These are phyloP conservation scores for Hylaeus anthracinus DNA, from an alignment of 1,140 invertebrate species.

Conservation along the genomic window DNA sequence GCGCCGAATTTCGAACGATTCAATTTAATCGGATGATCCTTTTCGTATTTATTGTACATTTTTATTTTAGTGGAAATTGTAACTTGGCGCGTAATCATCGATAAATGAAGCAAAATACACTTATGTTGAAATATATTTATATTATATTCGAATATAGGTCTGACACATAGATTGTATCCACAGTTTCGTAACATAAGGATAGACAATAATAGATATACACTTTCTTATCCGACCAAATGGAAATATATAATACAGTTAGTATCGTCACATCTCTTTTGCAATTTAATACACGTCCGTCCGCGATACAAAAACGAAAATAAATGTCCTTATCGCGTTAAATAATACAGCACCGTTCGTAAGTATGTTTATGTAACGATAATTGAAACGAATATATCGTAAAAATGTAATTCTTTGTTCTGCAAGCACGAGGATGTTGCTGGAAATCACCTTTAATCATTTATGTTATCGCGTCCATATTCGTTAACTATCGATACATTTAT, in stretches of 20 bases:
- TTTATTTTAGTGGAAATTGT: neutral
- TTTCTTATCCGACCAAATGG: constrained; percentile 39
- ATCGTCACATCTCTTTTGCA: constrained; percentile 9
- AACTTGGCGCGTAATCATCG: neutral
- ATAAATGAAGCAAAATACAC: neutral
- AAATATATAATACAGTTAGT: constrained; percentile 31
- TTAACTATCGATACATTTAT: neutral
- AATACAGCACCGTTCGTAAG: constrained; percentile 12
- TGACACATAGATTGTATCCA: constrained; percentile 55
- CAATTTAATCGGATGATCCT: neutral
- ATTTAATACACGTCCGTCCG: neutral
- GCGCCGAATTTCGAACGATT: neutral
- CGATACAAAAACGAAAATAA: neutral
- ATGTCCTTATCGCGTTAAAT: neutral
- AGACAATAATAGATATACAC: constrained; percentile 51
- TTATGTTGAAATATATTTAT: constrained; percentile 69
- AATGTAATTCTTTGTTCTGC: neutral
- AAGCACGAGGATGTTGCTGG: neutral
- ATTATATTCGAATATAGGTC: constrained; percentile 61
- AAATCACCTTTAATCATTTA: neutral
- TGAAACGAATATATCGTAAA: neutral
- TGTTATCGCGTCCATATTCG: neutral
- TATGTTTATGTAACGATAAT: neutral
- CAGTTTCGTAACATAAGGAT: constrained; percentile 52
- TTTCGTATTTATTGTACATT: neutral